Evolutionary conservation across 2,797 vertebrate species (phyloP).

Genomic region (Hydrocynus forskahlii): DNA sequence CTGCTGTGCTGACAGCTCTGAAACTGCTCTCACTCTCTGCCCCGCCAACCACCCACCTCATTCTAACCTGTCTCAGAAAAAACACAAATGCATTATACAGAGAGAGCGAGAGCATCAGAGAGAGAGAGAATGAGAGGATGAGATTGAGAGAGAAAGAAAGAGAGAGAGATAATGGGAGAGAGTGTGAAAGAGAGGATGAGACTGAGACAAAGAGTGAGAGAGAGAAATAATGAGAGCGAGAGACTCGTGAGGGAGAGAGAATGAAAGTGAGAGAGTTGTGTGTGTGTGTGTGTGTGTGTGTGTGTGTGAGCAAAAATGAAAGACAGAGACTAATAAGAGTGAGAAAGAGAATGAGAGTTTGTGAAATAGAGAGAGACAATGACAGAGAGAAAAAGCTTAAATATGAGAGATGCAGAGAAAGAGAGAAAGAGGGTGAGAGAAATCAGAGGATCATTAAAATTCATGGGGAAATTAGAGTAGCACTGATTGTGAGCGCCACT

Average conservation of each 20-base stretch:
- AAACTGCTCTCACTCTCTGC: constrained; percentile 27
- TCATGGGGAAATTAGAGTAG: constrained; percentile 42
- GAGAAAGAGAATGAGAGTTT: not conserved
- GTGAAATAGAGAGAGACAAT: not conserved
- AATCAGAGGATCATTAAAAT: constrained; percentile 47
- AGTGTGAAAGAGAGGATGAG: not conserved
- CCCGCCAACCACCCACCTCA: constrained; percentile 39
- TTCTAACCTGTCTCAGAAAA: constrained; percentile 38
- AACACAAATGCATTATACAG: too few species aligned
- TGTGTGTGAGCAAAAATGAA: too few species aligned
- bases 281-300: too few species aligned
- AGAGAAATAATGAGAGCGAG: too few species aligned
- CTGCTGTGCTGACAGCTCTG: constrained; percentile 46
- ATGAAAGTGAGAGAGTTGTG: not conserved
- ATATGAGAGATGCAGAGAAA: too few species aligned
- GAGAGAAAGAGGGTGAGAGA: too few species aligned
- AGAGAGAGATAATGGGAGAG: not conserved
- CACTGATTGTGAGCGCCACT: constrained; percentile 14
- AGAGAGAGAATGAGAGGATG: not conserved
- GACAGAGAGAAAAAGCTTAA: too few species aligned
- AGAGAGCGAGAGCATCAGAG: not conserved
- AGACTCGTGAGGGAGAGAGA: not conserved
- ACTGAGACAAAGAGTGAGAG: not conserved
- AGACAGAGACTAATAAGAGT: not conserved
- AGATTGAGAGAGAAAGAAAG: not conserved